Percentiles rank a stretch among this genome's conserved stretches.
Conservation (phyloP, 2,888 invertebrate genomes). For the Campopleginae sp. region DNA sequence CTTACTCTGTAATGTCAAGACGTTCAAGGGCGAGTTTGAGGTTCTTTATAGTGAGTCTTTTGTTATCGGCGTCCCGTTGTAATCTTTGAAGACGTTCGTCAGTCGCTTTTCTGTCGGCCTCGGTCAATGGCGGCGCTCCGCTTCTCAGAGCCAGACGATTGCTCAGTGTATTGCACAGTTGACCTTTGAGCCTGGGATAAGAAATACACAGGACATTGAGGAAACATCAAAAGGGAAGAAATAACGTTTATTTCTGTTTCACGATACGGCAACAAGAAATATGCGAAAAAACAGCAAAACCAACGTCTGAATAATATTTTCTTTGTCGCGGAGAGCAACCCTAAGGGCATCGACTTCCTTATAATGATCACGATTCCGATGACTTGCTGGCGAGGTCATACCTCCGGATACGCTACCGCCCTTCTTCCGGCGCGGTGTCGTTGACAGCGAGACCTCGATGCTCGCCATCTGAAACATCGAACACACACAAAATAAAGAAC, state of each 20-base stretch:
- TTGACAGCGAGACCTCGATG: conserved; percentile 92
- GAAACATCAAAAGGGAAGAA: conserved; percentile 11
- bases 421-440: conserved; percentile 87
- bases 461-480: conserved; percentile 89
- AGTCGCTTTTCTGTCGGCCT: conserved; percentile 86
- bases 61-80: conserved; percentile 90
- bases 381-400: conserved; percentile 78
- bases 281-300: conserved; percentile 51
- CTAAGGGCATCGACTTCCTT: conserved; percentile 89
- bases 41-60: conserved; percentile 92
- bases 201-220: conserved; percentile 23
- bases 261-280: not conserved
- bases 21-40: conserved; percentile 92
- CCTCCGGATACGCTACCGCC: conserved; percentile 84
- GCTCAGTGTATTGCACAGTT: conserved; percentile 87
- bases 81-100: conserved; percentile 87
- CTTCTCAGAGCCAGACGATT: conserved; percentile 84
- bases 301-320: conserved; percentile 92
- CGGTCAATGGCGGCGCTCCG: conserved; percentile 84
- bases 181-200: conserved; percentile 87
- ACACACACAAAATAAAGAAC: not conserved
- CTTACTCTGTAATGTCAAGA: conserved; percentile 95
- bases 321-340: conserved; percentile 91
- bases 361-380: conserved; percentile 83
- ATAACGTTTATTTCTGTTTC: not conserved